Conservation (phyloP, 2,797 vertebrate species). For the Notoglanidium macrostoma region DNA sequence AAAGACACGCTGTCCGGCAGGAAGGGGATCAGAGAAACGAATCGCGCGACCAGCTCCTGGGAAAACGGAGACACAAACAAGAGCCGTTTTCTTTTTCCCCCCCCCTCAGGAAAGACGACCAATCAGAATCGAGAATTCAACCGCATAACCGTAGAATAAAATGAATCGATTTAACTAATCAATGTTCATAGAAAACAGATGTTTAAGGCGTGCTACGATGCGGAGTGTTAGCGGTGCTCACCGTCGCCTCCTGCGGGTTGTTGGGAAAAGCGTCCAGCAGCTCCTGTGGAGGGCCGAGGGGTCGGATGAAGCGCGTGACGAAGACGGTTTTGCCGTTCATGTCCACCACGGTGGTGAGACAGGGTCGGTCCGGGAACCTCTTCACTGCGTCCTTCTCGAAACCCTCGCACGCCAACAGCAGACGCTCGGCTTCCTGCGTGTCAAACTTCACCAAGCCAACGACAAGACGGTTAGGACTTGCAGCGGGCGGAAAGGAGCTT, state of each 20-base stretch:
- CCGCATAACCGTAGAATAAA: no score
- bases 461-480: conserved; percentile 14
- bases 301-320: conserved; percentile 86
- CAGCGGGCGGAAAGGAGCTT: not conserved
- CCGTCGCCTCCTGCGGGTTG: conserved; percentile 77
- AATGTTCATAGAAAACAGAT: not conserved
- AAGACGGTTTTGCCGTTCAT: conserved; percentile 91
- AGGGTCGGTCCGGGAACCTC: conserved; percentile 82
- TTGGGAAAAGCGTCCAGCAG: conserved; percentile 76
- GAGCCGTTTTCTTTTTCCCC: not conserved
- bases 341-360: conserved; percentile 86
- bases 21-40: conserved; percentile 91
- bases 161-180: no score
- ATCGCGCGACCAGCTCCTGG: conserved; percentile 86
- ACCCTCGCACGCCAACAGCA: conserved; percentile 84
- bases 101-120: no score
- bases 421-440: conserved; percentile 87
- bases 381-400: conserved; percentile 82
- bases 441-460: conserved; percentile 81
- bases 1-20: conserved; percentile 90
- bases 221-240: conserved; percentile 60
- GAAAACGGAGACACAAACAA: not conserved
- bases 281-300: conserved; percentile 88
- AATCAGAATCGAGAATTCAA: no score
- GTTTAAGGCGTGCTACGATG: not conserved